Evolutionary conservation across 2,888 invertebrate genomes (phyloP), one percentile per base, ranked within the genome.

Genomic region (Meta bourneti): DNA sequence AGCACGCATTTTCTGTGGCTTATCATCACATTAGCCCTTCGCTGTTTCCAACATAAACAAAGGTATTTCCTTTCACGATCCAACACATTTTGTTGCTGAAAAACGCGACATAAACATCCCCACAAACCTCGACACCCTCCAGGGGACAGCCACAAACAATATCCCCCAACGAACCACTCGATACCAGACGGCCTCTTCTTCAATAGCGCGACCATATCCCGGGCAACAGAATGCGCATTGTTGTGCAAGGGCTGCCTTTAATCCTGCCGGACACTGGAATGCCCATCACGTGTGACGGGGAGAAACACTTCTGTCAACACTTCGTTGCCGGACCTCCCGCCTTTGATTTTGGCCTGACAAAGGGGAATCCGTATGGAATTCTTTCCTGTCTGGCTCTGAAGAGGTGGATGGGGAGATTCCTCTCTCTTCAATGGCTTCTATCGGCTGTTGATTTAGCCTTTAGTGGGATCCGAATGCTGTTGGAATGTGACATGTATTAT

Each of bases 401-500:
- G 54, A 13, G n/a, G 20, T 9, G 54, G 79, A 61, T 54, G 79
- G 8, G 54, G 69, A 80, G 80, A 48, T n/a, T 69, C 16, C 54
- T 20, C 13, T 34, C 34, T 34, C 34, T 34, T 34, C 9, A 34
- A 34, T 6, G 20, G 54, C 52, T n/a, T 9, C 74, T 75, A 84
- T 84, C 75, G 49, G 49, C 75, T 61, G 75, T 61, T 84, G 84
- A 84, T 84, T 84, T 74, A 75, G 61, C 74, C 84, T 84, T 84
- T 61, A 52, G 20, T 16, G 54, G 51, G 9, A n/a, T 70, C 52
- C 34, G 52, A 13, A 72, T 2, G 78, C n/a, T 11, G 79, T 8
- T 16, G 9, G 51, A 19, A 52, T 19, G 51, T 48, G 80, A 69
- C 48, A 61, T 80, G 61, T 7, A n/a, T 34, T 20, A 8, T 34